Percentiles rank a stretch among this genome's conserved stretches.
Evolutionary conservation across 2,113 vertebrate genomes (phyloP).

Genomic region (Hassar affinis): DNA sequence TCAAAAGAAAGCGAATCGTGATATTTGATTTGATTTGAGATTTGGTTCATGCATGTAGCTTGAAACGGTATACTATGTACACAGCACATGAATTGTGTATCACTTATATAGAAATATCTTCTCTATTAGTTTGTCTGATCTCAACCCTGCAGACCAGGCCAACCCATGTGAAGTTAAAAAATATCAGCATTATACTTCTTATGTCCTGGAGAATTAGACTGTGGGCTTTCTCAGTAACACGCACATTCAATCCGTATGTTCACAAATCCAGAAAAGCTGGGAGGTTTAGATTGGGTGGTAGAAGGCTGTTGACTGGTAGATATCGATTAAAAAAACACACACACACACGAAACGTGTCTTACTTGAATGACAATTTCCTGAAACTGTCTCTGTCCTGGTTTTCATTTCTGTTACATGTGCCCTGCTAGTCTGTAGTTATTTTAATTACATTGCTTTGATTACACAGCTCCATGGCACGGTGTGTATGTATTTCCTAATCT

Average conservation of each 20-base stretch:
- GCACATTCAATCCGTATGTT: neutral
- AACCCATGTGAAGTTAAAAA: neutral
- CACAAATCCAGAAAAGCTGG: neutral
- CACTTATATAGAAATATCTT: neutral
- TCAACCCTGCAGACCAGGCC: neutral
- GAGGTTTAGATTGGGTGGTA: neutral
- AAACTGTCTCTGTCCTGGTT: neutral
- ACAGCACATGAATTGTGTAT: neutral
- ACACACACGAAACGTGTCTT: neutral
- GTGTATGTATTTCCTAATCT: neutral
- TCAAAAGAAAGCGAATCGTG: neutral
- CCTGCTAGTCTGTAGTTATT: neutral
- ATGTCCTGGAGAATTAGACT: neutral
- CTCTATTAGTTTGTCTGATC: neutral
- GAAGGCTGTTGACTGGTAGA: neutral
- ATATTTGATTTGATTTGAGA: neutral
- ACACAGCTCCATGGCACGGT: neutral
- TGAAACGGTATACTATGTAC: neutral
- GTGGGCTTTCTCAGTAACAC: neutral
- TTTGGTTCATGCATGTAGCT: neutral
- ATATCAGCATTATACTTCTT: neutral
- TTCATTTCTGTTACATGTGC: neutral
- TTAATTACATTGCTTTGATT: neutral
- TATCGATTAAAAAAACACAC: neutral
- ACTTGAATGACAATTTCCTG: neutral